Evolutionary conservation across 1,140 invertebrate genomes (phyloP), one percentile per base, ranked within the genome.

Genomic region (Drosophila athabasca): DNA sequence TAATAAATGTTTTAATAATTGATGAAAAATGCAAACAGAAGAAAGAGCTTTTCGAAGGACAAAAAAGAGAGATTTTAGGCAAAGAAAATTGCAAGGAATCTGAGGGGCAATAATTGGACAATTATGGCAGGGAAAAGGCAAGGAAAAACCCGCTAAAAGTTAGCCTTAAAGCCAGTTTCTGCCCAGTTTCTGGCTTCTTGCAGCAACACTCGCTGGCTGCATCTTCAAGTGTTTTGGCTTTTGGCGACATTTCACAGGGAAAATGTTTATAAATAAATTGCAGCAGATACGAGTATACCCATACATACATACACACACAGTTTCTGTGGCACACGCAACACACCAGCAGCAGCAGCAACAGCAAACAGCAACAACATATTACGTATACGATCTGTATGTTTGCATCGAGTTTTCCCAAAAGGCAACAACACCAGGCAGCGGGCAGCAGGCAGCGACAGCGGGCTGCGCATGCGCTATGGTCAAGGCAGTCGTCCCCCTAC

Each of bases 211-310:
- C 2, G n/a, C n/a, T 6, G 17, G 17, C 17, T 19, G 17, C 17
- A 0, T 19, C 17, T 19, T 19, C 17, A 19, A n/a, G 17, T 24
- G 24, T 39, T 49, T 35, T 49, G 17, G 29, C 17, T 29, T 22
- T 46, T 44, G 58, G 62, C 66, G 57, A 70, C 78, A 82, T 74
- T 82, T 78, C 58, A 53, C 65, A 64, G 50, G 61, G 54, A 35
- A 85, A 87, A 85, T 85, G 69, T 85, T 80, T 85, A 81, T 67
- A 85, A 77, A 74, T 85, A 85, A 81, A 81, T 85, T 79, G 80
- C 57, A 67, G 46, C 62, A 60, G 68, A 84, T 84, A 76, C 17
- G 17, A 19, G 17, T 19, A 19, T 1, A 19, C 17, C 17, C 5
- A 29, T 7, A 31, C 29, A 29, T 7, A 31, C 29, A 31, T 51